These are phyloP conservation scores for Drosophila hydei DNA, from an alignment of 1,140 invertebrate genomes.

Conservation along the genomic window DNA sequence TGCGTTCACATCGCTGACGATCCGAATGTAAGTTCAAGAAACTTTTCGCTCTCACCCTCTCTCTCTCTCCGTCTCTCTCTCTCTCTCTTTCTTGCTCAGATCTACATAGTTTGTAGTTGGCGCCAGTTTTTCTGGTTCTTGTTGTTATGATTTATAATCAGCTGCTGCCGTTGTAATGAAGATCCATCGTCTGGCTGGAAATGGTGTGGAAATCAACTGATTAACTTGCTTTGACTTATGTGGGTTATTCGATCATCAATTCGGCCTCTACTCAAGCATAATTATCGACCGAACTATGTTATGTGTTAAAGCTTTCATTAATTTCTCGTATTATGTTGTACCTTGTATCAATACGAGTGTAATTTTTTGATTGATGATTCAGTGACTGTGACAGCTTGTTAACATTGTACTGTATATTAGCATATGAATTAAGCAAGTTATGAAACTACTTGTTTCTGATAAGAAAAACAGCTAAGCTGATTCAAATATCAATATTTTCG, in stretches of 20 bases:
- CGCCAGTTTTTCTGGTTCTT: constrained; percentile 38
- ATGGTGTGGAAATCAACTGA: constrained; percentile 21
- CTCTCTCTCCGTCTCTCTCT: not conserved
- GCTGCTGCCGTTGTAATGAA: constrained; percentile 30
- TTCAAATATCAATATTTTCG: too few relatives aligned
- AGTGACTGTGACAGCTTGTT: too few relatives aligned
- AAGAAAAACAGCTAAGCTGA: too few relatives aligned
- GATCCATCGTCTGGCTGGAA: constrained; percentile 20
- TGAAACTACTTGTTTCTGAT: too few relatives aligned
- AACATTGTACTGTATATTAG: too few relatives aligned
- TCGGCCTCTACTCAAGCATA: too few relatives aligned
- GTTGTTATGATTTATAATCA: constrained; percentile 37
- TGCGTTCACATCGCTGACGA: constrained; percentile 19
- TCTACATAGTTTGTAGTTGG: constrained; percentile 35
- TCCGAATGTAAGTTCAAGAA: constrained; percentile 62
- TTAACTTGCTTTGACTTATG: constrained; percentile 34
- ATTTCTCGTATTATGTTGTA: too few relatives aligned
- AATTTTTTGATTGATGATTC: too few relatives aligned
- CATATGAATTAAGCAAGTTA: too few relatives aligned
- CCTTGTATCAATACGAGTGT: too few relatives aligned
- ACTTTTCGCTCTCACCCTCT: constrained; percentile 36
- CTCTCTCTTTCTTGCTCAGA: not conserved
- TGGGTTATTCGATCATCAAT: constrained; percentile 14
- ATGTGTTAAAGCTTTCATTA: too few relatives aligned
- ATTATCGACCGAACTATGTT: too few relatives aligned